Base-by-base conservation (phyloP, 2,888 invertebrate species). In the Leptothorax acervorum region DNA sequence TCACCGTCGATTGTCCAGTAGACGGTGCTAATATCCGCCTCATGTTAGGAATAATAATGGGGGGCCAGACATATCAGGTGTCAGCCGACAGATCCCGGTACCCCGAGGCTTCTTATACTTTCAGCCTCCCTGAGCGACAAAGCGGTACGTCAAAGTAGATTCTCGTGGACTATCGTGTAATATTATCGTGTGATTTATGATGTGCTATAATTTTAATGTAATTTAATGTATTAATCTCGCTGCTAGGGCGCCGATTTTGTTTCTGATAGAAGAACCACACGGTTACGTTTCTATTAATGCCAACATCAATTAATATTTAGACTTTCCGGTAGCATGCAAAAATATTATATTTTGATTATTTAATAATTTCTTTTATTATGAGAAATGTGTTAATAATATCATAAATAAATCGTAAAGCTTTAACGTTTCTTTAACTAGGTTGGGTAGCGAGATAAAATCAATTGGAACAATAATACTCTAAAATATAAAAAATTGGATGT, bases 41-140 rank as follows among this genome's bases (percentile, higher is more conserved):
- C 15, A 70, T 23, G 15, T 79, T 70, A 35, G 23, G 57, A 70
- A 79, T 70, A 79, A 79, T 70, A 79, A 79, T 55, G 11, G 70
- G 42, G 60, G 45, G 11, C 23, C 68, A 45, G 45, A 57, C 15
- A 18, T 57, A 60, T 79, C 68, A 42, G 45, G 12, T 79, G 48
- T 79, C 78, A 70, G 45, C 35, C 70, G 45, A 70, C 31, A 79
- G 23, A 70, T 76, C n/a, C 18, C 23, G 12, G 2, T 28, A 28
- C 12, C 45, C 12, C 2, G 57, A 31, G 57, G 31, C n/a, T 5
- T 23, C 28, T 76, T 39, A n/a, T 39, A n/a, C n/a, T 45, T 45
- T 0, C 5, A 57, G n/a, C 31, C 31, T 57, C 23, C 68, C 0
- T 18, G 31, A 68, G n/a, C 57, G 45, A 68, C 68, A 57, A 66